Percentiles rank a stretch among this genome's conserved stretches.
Conservation (phyloP, 2,888 invertebrate species). For the Acanthosepion esculentum region DNA sequence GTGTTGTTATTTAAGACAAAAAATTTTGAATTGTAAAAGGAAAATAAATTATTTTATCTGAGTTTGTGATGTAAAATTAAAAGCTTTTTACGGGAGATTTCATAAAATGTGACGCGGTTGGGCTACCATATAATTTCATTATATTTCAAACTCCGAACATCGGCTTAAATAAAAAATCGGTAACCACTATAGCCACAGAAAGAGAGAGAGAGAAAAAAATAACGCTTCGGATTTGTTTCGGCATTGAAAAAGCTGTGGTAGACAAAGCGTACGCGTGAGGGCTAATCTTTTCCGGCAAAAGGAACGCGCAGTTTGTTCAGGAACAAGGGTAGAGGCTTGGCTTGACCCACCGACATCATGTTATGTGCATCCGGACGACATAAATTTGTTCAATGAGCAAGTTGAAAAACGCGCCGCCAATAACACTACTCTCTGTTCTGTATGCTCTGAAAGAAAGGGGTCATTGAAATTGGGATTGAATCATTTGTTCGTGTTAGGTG, state of each 20-base stretch:
- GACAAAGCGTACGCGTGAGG: not conserved
- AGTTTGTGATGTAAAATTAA: too few species aligned
- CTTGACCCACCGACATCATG: not conserved
- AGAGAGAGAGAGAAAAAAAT: not conserved
- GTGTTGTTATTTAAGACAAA: too few species aligned
- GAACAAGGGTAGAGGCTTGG: slow-evolving; percentile 33
- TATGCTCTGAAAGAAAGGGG: not conserved
- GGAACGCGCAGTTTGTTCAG: not conserved
- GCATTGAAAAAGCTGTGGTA: not conserved
- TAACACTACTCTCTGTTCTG: not conserved
- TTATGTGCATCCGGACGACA: not conserved
- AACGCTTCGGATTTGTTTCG: not conserved
- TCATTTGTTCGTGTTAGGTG: not conserved
- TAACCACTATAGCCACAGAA: not conserved
- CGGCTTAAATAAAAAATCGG: not conserved
- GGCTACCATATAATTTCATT: not conserved
- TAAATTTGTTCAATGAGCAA: slow-evolving; percentile 4
- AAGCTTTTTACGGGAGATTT: not conserved
- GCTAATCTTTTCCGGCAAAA: not conserved
- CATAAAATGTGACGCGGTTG: not conserved
- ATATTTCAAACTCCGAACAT: not conserved
- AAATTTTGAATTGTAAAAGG: too few species aligned
- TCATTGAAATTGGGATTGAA: not conserved
- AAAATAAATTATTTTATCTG: too few species aligned
- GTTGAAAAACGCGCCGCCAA: not conserved